phyloP scores from a whole-genome alignment of 2,888 invertebrate genomes.

The Scrobipalpa atriplicella region DNA sequence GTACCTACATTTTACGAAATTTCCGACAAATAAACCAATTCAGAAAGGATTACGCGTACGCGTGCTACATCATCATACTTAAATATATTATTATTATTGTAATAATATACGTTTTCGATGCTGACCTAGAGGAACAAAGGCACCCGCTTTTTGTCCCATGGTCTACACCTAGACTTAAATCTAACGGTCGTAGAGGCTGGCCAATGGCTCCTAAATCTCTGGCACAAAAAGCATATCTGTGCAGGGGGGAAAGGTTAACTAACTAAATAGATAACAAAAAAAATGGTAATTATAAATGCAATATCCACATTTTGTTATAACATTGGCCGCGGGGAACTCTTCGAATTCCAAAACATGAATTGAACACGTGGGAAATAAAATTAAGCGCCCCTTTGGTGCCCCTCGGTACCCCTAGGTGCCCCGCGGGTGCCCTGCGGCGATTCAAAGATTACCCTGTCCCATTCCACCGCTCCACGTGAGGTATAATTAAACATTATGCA shows the following conservation, averaged over 20 bases:
- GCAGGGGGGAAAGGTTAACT: too few species aligned
- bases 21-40: neutral
- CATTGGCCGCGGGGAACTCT: neutral
- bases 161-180: too few species aligned
- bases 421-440: neutral
- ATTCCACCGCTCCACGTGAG: neutral
- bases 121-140: too few species aligned
- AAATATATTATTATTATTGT: too few species aligned
- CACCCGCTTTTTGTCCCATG: too few species aligned
- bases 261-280: too few species aligned
- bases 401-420: neutral
- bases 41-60: too few species aligned
- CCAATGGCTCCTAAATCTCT: too few species aligned
- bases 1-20: neutral
- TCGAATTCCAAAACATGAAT: neutral
- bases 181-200: too few species aligned
- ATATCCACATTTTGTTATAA: neutral
- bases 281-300: too few species aligned
- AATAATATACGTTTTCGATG: too few species aligned
- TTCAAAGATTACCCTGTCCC: neutral
- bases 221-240: too few species aligned
- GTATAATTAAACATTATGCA: neutral
- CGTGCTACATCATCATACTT: neutral
- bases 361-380: slow-evolving; percentile 8
- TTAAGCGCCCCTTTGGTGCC: neutral